phyloP scores from a whole-genome alignment of 2,113 vertebrate genomes.

The Leptobrachium ailaonicum region DNA sequence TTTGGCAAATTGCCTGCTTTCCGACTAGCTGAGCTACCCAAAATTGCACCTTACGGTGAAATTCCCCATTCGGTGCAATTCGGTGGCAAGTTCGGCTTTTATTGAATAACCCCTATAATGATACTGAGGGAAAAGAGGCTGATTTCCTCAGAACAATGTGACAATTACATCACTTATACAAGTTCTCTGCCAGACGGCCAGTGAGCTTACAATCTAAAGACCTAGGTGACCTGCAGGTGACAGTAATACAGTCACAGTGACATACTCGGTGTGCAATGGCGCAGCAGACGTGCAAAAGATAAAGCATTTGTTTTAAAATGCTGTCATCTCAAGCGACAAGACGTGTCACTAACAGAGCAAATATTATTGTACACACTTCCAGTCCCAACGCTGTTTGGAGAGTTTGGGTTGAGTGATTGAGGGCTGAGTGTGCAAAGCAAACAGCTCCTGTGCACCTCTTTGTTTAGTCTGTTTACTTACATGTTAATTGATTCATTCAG shows the following conservation, averaged over 20 bases:
- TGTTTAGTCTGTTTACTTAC: slow-evolving; percentile 3
- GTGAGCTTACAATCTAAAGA: background rate
- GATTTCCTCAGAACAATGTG: no score
- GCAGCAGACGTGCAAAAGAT: slow-evolving; percentile 5
- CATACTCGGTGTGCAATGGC: background rate
- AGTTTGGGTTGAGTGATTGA: slow-evolving; percentile 16
- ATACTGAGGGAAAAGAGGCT: no score
- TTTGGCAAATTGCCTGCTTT: no score
- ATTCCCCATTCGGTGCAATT: no score
- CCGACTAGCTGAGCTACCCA: no score
- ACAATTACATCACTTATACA: no score
- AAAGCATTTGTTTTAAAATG: slow-evolving; percentile 13
- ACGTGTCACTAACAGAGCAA: slow-evolving; percentile 28
- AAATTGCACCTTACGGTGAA: no score
- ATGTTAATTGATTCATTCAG: background rate
- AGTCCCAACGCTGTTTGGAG: slow-evolving; percentile 20
- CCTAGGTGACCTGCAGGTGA: background rate
- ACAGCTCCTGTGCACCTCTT: slow-evolving; percentile 10
- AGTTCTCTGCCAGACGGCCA: no score
- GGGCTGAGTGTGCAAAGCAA: slow-evolving; percentile 17
- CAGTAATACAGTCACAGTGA: background rate
- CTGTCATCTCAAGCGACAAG: slow-evolving; percentile 36
- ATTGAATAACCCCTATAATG: no score
- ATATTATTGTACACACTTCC: slow-evolving; percentile 44
- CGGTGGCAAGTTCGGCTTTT: no score